Evolutionary conservation across 2,888 invertebrate genomes (phyloP), one percentile per base, ranked within the genome.

Genomic region (Polyommatus icarus): DNA sequence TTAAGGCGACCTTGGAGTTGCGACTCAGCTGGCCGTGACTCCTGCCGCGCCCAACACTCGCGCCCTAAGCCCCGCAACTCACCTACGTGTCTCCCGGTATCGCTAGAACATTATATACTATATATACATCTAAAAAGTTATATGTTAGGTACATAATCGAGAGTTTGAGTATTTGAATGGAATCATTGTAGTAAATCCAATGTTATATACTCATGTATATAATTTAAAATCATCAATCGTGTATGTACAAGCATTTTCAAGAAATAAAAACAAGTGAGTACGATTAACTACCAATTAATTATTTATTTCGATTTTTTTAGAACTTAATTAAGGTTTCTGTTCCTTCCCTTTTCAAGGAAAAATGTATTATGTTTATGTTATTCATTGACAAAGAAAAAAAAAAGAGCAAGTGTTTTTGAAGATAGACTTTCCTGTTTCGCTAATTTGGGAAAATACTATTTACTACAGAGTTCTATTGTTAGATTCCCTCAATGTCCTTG

Each of bases 1-100:
- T 61, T 61, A 24, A 24, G 61, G 4, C 4, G 61, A 61, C 61
- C 61, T 61, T 61, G 61, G 8, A 10, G 8, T 18, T 20, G 8
- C 20, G 20, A 7, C 59, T 20, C 59, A 59, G 59, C 59, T 59
- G 59, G 59, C 59, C 20, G 59, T 59, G 59, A 59, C 59, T 59
- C 59, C 20, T 59, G 24, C 24, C 61, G 61, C 61, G 61, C 61
- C 24, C 61, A 61, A 24, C 61, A 61, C 20, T 61, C 61, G 61
- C 61, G 24, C 61, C 61, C 61, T 12, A 10, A 24, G 24, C 10
- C 12, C 24, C 10, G 24, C 24, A 24, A 12, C 61, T 24, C 24
- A 61, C 61, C 5, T 61, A 61, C 61, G 24, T 61, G 61, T 24
- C 59, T 20, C 59, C 59, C 24, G 24, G 24, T 61, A 5, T 3